A percentile compares a stretch with the other conserved stretches of the same genome.
Evolutionary conservation across 2,797 vertebrate species (phyloP).

Genomic region (Argya squamiceps): DNA sequence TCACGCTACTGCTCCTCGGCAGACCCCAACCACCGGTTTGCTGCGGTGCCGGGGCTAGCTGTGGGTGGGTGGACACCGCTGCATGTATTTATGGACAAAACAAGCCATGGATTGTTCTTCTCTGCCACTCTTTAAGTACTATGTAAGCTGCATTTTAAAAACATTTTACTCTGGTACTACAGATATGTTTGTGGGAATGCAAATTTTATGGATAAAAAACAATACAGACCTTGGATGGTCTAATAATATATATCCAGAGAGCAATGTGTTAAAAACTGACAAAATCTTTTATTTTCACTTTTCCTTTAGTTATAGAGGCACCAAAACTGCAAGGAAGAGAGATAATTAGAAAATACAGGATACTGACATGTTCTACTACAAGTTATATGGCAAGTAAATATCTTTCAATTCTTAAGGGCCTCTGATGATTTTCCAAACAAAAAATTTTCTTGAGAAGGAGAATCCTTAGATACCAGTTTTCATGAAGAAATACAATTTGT

Average conservation of each 20-base stretch:
- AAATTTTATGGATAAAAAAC: background rate
- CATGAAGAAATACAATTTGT: background rate
- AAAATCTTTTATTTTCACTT: background rate
- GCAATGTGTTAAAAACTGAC: background rate
- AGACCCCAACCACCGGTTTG: too few relatives aligned
- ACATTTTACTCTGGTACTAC: background rate
- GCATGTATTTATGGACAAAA: background rate
- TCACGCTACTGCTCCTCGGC: too few relatives aligned
- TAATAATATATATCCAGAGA: background rate
- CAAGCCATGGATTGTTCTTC: background rate
- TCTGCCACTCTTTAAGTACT: background rate
- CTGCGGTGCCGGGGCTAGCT: too few relatives aligned
- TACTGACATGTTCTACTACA: background rate
- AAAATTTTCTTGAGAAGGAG: background rate
- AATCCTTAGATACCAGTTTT: background rate
- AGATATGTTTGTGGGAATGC: background rate
- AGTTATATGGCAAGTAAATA: background rate
- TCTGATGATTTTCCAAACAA: background rate
- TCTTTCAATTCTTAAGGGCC: background rate
- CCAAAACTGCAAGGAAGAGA: background rate
- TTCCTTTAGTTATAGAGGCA: background rate
- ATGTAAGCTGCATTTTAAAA: background rate
- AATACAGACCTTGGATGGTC: background rate
- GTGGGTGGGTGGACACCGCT: too few relatives aligned
- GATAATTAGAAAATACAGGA: background rate